Evolutionary conservation across 2,797 vertebrate species (phyloP), one percentile per base, ranked within the genome.

Genomic region (Falco berigora): DNA sequence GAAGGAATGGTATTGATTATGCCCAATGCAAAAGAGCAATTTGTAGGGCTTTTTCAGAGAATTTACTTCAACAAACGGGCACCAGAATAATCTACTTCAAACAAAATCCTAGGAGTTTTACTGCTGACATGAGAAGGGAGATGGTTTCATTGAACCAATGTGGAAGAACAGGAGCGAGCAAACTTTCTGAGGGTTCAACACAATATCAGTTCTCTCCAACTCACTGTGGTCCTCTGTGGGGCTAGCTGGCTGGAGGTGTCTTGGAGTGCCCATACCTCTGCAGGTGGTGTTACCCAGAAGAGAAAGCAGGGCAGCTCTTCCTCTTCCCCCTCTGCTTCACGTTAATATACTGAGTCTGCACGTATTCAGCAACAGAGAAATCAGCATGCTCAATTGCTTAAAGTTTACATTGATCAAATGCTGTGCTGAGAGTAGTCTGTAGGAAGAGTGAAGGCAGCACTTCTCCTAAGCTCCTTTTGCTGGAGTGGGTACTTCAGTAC

Each of bases 341-440:
- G 14, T 25, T 36, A 23, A 21, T 23, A 18, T 24, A 5, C 20
- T 4, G 14, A 36, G 25, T 32, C 49, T 50, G 49, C 40, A 24
- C 1, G 0, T 27, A 28, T 1, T 42, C 24, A 28, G 34, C 6
- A 49, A 46, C 12, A 36, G 62, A 66, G 50, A 62, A 86, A 34
- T 30, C 77, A 64, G 46, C 1, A 0, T 2, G 11, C 47, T 82
- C 9, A 0, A 38, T 79, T 67, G 58, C 63, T 34, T 56, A 2
- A 71, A 56, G 55, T 24, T 79, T 56, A 20, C 44, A 23, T 23
- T 36, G 32, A 36, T 62, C 34, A 42, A 55, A 36, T 18, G 23
- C n/a, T 82, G 17, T 67, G 55, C 62, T 75, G 68, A 71, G 42
- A 42, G 17, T 2, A 67, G 44, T 59, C 66, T 42, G 11, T 17